Percentiles rank a stretch among this genome's conserved stretches.
Conservation (phyloP, 2,797 vertebrate genomes). For the Schizothorax lantsangensis region DNA sequence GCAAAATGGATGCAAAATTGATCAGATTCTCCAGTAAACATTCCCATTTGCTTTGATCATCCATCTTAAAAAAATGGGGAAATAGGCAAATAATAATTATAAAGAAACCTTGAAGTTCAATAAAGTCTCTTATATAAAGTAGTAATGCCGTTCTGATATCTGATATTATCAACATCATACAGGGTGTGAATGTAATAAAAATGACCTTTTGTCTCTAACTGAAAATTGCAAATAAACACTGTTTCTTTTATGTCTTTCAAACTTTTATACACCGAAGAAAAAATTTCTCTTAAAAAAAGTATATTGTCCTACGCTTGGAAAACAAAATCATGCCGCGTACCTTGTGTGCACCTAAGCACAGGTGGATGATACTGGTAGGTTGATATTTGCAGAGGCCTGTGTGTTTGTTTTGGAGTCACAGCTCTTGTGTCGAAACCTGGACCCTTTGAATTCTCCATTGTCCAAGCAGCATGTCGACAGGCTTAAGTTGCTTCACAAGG, state of each 20-base stretch:
- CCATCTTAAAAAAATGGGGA: constrained; percentile 69
- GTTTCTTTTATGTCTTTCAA: constrained; percentile 43
- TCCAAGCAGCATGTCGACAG: constrained; percentile 84
- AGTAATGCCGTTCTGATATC: constrained; percentile 80
- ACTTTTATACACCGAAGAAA: constrained; percentile 40
- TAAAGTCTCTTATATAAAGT: constrained; percentile 85
- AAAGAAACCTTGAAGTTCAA: constrained; percentile 82
- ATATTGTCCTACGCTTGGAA: constrained; percentile 76
- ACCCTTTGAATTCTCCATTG: constrained; percentile 85
- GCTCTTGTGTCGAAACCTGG: constrained; percentile 81
- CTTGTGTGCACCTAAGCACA: background rate
- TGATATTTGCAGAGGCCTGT: constrained; percentile 88
- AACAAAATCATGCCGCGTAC: constrained; percentile 74
- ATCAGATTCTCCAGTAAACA: constrained; percentile 81
- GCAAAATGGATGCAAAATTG: constrained; percentile 86
- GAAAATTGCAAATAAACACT: constrained; percentile 44
- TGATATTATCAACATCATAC: constrained; percentile 79
- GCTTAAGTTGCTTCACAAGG: constrained; percentile 86
- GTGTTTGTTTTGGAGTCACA: constrained; percentile 88
- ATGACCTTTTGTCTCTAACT: constrained; percentile 83
- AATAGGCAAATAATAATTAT: constrained; percentile 27
- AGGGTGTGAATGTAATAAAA: constrained; percentile 77
- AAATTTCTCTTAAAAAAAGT: constrained; percentile 15
- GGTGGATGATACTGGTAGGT: background rate
- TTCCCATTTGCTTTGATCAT: constrained; percentile 83